Conservation (phyloP, 2,797 vertebrate genomes). For the Adelosebastes latens region DNA sequence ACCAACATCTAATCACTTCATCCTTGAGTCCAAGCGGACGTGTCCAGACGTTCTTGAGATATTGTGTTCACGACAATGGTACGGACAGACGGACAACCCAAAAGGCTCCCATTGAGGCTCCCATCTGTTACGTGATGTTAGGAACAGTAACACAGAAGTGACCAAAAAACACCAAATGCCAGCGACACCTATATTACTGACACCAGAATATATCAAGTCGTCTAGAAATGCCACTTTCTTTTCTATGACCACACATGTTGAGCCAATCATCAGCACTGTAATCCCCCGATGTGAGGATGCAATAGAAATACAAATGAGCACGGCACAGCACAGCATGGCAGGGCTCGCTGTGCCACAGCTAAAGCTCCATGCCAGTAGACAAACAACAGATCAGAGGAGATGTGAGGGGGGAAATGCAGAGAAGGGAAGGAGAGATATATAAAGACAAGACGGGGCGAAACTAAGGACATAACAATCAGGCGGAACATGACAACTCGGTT, state of each 20-base stretch:
- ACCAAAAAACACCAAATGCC: not conserved
- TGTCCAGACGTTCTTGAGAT: too few species aligned
- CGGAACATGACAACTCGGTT: not conserved
- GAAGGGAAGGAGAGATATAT: not conserved
- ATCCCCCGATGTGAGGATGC: conserved; percentile 6
- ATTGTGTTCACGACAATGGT: too few species aligned
- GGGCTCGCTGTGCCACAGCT: not conserved
- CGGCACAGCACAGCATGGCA: conserved; percentile 2
- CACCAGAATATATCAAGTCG: not conserved
- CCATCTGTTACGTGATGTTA: not conserved
- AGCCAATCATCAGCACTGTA: conserved; percentile 1
- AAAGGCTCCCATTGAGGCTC: too few species aligned
- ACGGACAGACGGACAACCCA: too few species aligned
- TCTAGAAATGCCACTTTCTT: not conserved
- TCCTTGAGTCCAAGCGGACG: too few species aligned
- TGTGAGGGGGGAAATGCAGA: not conserved
- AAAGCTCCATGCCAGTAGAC: not conserved
- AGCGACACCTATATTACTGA: not conserved
- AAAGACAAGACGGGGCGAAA: not conserved
- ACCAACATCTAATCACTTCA: too few species aligned
- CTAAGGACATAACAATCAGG: not conserved
- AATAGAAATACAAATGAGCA: conserved; percentile 21
- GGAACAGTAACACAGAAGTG: not conserved
- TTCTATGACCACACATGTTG: not conserved
- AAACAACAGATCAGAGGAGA: conserved; percentile 17